Percentiles rank a stretch among this genome's conserved stretches.
These are phyloP conservation scores for Myoxocephalus aenaeus DNA, from an alignment of 2,797 vertebrate genomes.

Conservation along the genomic window DNA sequence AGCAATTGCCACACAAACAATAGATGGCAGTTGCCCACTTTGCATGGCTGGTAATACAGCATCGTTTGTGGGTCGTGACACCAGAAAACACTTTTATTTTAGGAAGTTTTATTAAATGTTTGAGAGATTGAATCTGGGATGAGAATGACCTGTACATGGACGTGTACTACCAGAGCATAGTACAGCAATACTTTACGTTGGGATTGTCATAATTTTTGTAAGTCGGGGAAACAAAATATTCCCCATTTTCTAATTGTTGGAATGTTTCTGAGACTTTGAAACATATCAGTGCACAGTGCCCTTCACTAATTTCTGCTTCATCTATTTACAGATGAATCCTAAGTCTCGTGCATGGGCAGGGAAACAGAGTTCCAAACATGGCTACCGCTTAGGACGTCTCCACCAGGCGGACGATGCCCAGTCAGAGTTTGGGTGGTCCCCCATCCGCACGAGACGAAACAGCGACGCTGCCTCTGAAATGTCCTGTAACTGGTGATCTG, in stretches of 20 bases:
- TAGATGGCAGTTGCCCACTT: neutral
- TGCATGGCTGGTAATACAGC: neutral
- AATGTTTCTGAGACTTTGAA: neutral
- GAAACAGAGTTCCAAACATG: constrained; percentile 68
- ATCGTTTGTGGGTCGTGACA: constrained; percentile 1
- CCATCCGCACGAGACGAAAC: constrained; percentile 78
- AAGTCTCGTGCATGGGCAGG: constrained; percentile 82
- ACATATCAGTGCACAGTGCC: neutral
- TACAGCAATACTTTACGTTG: neutral
- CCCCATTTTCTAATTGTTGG: neutral
- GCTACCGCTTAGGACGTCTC: constrained; percentile 58
- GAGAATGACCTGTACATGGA: neutral
- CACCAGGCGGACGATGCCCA: constrained; percentile 74
- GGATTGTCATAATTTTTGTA: neutral
- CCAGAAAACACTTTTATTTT: neutral
- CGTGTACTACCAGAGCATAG: neutral
- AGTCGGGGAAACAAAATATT: neutral
- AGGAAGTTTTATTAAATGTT: neutral
- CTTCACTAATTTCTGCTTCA: neutral
- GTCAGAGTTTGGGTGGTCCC: constrained; percentile 84
- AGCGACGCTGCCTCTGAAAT: constrained; percentile 87
- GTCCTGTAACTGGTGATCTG: constrained; percentile 86
- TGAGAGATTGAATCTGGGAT: neutral
- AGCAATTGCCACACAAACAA: neutral
- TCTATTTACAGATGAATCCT: constrained; percentile 80